Conservation (phyloP, 2,113 vertebrate genomes). For the Micronycteris hirsuta region DNA sequence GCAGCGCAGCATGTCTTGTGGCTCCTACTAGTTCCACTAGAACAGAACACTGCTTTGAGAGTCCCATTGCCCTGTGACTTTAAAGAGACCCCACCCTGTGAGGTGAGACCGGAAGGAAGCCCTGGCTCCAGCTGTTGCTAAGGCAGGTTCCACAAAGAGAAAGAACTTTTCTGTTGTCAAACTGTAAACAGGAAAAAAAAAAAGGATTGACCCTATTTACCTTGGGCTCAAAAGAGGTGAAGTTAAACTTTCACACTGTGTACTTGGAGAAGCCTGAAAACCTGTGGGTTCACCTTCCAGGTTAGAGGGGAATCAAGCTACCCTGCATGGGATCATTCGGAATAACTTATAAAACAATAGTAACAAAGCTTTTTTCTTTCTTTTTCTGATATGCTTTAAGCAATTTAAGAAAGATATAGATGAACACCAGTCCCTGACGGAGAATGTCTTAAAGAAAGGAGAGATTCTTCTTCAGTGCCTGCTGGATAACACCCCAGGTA, state of each 20-base stretch:
- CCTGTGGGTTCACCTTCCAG: background rate
- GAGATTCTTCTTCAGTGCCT: constrained; percentile 88
- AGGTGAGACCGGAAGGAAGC: background rate
- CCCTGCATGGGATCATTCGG: background rate
- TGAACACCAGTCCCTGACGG: constrained; percentile 83
- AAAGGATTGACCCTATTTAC: background rate
- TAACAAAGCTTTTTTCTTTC: background rate
- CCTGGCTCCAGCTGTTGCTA: background rate
- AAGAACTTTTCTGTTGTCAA: background rate
- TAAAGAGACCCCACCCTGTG: background rate
- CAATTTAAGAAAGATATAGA: constrained; percentile 88
- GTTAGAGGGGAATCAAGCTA: background rate
- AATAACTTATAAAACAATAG: background rate
- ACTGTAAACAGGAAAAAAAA: background rate
- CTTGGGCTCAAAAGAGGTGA: background rate
- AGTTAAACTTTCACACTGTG: background rate
- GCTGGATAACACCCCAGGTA: constrained; percentile 87
- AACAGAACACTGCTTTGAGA: background rate
- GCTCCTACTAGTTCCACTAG: background rate
- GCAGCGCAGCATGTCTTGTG: background rate
- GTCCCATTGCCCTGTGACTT: background rate
- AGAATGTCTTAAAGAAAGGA: constrained; percentile 86
- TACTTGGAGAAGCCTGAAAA: background rate
- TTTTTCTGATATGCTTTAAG: constrained; percentile 73
- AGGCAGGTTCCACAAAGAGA: background rate